Evolutionary conservation across 2,113 vertebrate genomes (phyloP).

Genomic region (Chascanopsetta lugubris): DNA sequence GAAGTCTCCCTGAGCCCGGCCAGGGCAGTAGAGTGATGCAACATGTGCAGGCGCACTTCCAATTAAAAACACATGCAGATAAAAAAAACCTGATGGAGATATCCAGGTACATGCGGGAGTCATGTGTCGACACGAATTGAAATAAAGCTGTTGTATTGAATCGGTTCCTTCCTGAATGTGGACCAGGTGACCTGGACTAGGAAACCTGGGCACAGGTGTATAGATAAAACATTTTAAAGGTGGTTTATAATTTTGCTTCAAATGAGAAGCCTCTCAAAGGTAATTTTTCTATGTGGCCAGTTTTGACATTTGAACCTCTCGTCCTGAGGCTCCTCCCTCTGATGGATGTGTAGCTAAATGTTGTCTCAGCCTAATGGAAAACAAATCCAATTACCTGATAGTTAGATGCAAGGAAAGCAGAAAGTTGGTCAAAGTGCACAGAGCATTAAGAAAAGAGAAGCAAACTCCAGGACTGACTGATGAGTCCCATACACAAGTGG

Average conservation of each 20-base stretch:
- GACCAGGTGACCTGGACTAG: not conserved
- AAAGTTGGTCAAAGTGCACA: not conserved
- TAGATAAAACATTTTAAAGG: not conserved
- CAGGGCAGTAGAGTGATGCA: constrained; percentile 37
- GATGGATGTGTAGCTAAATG: not conserved
- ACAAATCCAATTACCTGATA: too few species aligned
- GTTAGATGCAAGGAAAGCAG: too few species aligned
- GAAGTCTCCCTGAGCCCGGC: constrained; percentile 26
- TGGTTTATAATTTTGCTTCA: constrained; percentile 7
- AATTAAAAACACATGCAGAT: constrained; percentile 62
- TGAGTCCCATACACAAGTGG: too few species aligned
- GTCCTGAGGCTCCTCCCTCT: not conserved
- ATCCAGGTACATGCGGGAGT: constrained; percentile 53
- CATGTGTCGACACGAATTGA: constrained; percentile 33
- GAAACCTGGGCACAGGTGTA: constrained; percentile 4
- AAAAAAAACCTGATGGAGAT: constrained; percentile 52
- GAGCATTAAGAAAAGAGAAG: too few species aligned
- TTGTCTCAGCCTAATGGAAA: not conserved
- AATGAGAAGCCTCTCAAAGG: not conserved
- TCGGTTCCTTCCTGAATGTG: constrained; percentile 21
- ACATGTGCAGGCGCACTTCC: constrained; percentile 25
- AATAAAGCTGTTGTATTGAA: constrained; percentile 43
- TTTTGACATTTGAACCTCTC: not conserved
- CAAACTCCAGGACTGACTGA: too few species aligned
- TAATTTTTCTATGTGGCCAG: not conserved